Conservation (phyloP, 2,113 vertebrate species). For the Numida meleagris region DNA sequence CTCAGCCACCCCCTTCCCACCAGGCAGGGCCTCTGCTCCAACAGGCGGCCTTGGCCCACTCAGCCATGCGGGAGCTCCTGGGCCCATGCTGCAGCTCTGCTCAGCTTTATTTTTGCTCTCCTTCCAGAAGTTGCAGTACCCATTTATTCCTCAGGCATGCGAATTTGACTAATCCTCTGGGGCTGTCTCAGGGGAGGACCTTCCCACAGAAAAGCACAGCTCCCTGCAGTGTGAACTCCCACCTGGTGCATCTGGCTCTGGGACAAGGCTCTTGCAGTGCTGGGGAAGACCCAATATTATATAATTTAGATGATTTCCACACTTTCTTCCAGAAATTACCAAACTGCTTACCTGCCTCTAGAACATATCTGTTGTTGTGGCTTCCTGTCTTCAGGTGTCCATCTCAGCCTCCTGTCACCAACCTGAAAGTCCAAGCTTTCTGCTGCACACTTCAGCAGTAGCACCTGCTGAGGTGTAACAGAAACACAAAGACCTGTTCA, state of each 20-base stretch:
- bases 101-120: not conserved
- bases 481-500: not conserved
- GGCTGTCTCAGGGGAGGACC: conserved; percentile 11
- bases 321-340: not conserved
- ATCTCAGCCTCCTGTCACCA: conserved; percentile 79
- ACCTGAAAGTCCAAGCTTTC: conserved; percentile 10
- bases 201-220: conserved; percentile 1
- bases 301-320: not conserved
- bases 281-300: conserved; percentile 36
- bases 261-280: not conserved
- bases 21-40: not conserved
- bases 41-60: not conserved
- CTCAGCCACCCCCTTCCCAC: not conserved
- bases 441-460: not conserved
- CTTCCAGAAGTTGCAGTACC: not conserved
- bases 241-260: not conserved
- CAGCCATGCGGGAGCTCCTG: not conserved
- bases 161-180: conserved; percentile 30
- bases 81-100: not conserved
- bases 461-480: not conserved
- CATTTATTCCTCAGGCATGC: not conserved
- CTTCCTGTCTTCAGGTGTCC: conserved; percentile 79
- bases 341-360: conserved; percentile 64
- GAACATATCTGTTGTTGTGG: conserved; percentile 72
- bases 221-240: conserved; percentile 8